phyloP scores from a whole-genome alignment of 64 coral and sea anemone genomes.

The Hydrozoanthus tunicans region DNA sequence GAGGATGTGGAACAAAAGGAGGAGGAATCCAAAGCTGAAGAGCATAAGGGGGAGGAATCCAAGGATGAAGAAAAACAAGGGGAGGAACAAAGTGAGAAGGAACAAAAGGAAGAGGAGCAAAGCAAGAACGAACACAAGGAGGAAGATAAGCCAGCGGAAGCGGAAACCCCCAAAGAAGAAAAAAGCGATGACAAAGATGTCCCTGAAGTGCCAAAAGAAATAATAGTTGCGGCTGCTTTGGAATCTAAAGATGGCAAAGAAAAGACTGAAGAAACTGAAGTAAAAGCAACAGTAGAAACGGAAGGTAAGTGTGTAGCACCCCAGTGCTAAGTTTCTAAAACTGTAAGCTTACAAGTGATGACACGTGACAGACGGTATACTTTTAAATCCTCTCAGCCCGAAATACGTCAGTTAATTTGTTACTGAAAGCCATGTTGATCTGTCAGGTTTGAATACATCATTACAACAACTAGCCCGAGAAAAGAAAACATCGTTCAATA shows the following conservation, averaged over 20 bases:
- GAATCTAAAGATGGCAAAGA: conserved; percentile 24
- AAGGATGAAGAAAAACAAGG: not conserved
- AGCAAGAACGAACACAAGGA: not conserved
- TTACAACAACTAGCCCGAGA: too few species aligned
- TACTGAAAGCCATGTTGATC: too few species aligned
- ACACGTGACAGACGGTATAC: not conserved
- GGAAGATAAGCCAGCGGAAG: too few species aligned
- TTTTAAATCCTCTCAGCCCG: not conserved
- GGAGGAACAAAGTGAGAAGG: not conserved
- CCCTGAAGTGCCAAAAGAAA: not conserved
- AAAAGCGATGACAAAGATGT: not conserved
- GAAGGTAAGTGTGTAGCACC: not conserved
- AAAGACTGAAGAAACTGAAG: conserved; percentile 18
- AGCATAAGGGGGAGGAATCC: not conserved
- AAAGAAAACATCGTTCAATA: too few species aligned
- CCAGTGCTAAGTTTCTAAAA: too few species aligned
- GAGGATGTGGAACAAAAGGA: not conserved
- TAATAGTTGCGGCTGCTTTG: not conserved
- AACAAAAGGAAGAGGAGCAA: too few species aligned
- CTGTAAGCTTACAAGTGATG: not conserved
- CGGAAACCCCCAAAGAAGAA: not conserved
- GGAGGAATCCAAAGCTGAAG: not conserved
- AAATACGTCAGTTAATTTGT: too few species aligned
- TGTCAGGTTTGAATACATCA: too few species aligned
- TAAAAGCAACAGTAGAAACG: not conserved